A percentile compares a stretch with the other conserved stretches of the same genome.
These are phyloP conservation scores for Dendroctonus ponderosae DNA, from an alignment of 1,140 invertebrate genomes.

Conservation along the genomic window DNA sequence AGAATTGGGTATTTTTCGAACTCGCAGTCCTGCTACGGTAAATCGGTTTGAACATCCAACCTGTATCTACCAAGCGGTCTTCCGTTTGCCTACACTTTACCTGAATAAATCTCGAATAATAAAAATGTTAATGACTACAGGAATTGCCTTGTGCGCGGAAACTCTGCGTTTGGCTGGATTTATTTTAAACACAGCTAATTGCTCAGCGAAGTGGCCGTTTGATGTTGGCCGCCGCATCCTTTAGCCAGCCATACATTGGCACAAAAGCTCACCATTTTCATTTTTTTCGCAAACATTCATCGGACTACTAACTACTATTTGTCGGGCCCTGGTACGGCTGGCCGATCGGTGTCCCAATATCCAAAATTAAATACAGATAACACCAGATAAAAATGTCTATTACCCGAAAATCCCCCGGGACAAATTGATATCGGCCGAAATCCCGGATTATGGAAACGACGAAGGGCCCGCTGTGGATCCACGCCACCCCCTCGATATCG, in stretches of 20 bases:
- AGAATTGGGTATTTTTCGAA: constrained; percentile 3
- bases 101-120: constrained; percentile 14
- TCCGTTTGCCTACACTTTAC: background rate
- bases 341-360: background rate
- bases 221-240: constrained; percentile 6
- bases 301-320: no score
- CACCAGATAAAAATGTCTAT: constrained; percentile 44
- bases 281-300: no score
- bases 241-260: no score
- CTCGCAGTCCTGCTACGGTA: background rate
- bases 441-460: constrained; percentile 46
- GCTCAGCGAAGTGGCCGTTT: constrained; percentile 17
- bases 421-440: constrained; percentile 47
- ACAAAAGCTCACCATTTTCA: no score
- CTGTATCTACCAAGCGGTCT: no score
- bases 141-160: constrained; percentile 21
- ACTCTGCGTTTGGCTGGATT: constrained; percentile 17
- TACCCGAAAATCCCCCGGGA: constrained; percentile 41
- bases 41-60: background rate
- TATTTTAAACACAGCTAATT: constrained; percentile 24
- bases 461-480: constrained; percentile 30
- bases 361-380: constrained; percentile 37
- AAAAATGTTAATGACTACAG: constrained; percentile 22
- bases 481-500: constrained; percentile 31
- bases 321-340: no score